phyloP scores from a whole-genome alignment of 2,888 invertebrate genomes.

The Sipha maydis region DNA sequence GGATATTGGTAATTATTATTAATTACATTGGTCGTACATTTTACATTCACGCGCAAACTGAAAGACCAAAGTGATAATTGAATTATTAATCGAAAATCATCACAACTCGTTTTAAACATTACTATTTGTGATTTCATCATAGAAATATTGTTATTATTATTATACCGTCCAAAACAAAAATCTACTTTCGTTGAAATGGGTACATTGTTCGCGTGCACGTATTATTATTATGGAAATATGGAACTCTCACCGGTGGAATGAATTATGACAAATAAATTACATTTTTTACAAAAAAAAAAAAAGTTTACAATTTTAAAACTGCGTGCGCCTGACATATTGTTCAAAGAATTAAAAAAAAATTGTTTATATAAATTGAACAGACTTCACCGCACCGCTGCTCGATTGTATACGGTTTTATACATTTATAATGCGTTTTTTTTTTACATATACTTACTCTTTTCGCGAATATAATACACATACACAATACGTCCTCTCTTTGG shows the following conservation, averaged over 20 bases:
- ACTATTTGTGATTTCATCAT: not conserved
- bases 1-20: not conserved
- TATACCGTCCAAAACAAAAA: not conserved
- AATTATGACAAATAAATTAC: not conserved
- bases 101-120: not conserved
- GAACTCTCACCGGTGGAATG: not conserved
- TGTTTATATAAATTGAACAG: not conserved
- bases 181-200: not conserved
- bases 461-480: not conserved
- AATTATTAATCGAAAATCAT: not conserved
- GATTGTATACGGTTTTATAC: not conserved
- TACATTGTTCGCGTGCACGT: not conserved
- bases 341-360: not conserved
- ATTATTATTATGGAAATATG: too few relatives aligned
- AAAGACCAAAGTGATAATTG: not conserved
- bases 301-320: not conserved
- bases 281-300: not conserved
- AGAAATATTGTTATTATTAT: not conserved
- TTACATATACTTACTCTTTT: not conserved
- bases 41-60: not conserved
- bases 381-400: too few relatives aligned
- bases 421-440: not conserved
- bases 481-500: not conserved
- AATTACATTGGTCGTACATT: not conserved
- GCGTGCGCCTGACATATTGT: not conserved